These are phyloP conservation scores for Calameuta filiformis DNA, from an alignment of 2,888 invertebrate species.

Conservation along the genomic window DNA sequence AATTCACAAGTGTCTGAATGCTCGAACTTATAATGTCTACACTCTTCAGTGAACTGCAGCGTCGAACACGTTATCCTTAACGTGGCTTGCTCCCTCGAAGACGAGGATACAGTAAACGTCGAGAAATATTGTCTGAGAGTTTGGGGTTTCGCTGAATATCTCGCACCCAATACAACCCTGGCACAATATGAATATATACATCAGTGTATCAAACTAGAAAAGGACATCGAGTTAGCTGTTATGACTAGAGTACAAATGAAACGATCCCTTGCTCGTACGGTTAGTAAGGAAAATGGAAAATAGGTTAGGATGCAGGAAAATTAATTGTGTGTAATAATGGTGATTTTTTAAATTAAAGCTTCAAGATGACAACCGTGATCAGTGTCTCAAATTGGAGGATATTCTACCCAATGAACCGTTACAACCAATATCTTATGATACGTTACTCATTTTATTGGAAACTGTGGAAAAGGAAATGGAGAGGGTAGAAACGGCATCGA, in stretches of 20 bases:
- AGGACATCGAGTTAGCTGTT: constrained; percentile 79
- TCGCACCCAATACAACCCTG: constrained; percentile 84
- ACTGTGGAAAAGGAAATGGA: constrained; percentile 86
- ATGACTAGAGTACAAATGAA: constrained; percentile 72
- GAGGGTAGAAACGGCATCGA: constrained; percentile 76
- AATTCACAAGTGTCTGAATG: background rate
- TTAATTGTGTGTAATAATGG: constrained; percentile 8
- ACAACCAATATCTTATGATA: constrained; percentile 82
- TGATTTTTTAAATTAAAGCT: constrained; percentile 63
- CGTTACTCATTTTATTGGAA: constrained; percentile 86
- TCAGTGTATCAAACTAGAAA: constrained; percentile 91
- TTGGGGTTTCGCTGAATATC: constrained; percentile 89
- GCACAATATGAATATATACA: constrained; percentile 95
- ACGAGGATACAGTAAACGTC: constrained; percentile 75
- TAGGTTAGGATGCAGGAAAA: constrained; percentile 1
- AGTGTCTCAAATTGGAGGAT: constrained; percentile 81
- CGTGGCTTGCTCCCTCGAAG: constrained; percentile 84
- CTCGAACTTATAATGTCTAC: constrained; percentile 24
- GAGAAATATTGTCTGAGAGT: constrained; percentile 77
- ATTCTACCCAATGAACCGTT: constrained; percentile 81
- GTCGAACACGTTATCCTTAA: constrained; percentile 89
- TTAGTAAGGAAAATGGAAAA: constrained; percentile 54
- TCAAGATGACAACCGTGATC: constrained; percentile 83
- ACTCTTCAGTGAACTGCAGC: constrained; percentile 81
- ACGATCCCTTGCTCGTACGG: constrained; percentile 80